A percentile compares a stretch with the other conserved stretches of the same genome.
Evolutionary conservation across 2,888 invertebrate species (phyloP).

Genomic region (Parochlus steinenii): DNA sequence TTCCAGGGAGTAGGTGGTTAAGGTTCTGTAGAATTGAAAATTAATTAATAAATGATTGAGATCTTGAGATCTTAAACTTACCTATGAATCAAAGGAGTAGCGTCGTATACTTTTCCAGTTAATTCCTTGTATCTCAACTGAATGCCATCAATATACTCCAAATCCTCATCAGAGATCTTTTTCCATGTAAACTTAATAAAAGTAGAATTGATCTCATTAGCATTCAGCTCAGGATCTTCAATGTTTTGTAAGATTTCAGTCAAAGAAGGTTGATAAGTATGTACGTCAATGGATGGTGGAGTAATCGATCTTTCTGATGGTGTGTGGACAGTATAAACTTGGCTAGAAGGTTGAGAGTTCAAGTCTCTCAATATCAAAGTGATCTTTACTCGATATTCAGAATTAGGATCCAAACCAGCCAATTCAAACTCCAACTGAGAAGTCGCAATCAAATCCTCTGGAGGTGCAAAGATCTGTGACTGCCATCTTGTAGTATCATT

Average conservation of each 20-base stretch:
- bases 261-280: slow-evolving; percentile 21
- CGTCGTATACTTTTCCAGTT: slow-evolving; percentile 66
- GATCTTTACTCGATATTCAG: slow-evolving; percentile 68
- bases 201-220: slow-evolving; percentile 60
- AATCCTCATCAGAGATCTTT: slow-evolving; percentile 60
- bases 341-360: slow-evolving; percentile 60
- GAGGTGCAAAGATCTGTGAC: slow-evolving; percentile 72
- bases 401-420: slow-evolving; percentile 56
- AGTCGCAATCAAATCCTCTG: slow-evolving; percentile 70
- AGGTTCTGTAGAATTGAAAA: slow-evolving; percentile 32
- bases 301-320: slow-evolving; percentile 32
- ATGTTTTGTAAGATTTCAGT: slow-evolving; percentile 33
- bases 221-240: slow-evolving; percentile 55
- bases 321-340: slow-evolving; percentile 57
- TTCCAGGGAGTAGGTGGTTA: slow-evolving; percentile 59
- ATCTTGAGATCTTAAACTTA: not conserved
- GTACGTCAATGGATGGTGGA: slow-evolving; percentile 36
- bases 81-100: slow-evolving; percentile 68
- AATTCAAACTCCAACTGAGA: slow-evolving; percentile 73
- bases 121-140: slow-evolving; percentile 72
- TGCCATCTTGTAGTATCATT: slow-evolving; percentile 60
- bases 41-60: not conserved
- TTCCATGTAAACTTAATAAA: slow-evolving; percentile 68
- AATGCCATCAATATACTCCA: slow-evolving; percentile 73
- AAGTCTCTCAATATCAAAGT: slow-evolving; percentile 61